These are phyloP conservation scores for Stegodyphus dumicola DNA, from an alignment of 1,140 invertebrate species.

Conservation along the genomic window DNA sequence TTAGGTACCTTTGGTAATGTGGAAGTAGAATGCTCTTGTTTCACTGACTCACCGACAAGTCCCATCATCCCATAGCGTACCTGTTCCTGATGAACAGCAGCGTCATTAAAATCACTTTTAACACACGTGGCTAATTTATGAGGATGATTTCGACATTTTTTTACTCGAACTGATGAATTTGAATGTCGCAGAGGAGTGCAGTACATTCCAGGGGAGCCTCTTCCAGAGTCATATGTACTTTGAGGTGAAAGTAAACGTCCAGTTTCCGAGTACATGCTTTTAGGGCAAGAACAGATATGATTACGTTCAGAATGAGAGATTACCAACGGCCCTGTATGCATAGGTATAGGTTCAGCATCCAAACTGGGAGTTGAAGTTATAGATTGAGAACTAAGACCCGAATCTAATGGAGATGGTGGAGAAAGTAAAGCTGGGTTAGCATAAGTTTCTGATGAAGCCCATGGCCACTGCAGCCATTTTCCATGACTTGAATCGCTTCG, in stretches of 20 bases:
- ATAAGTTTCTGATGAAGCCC: background rate
- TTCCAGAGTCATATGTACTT: constrained; percentile 6
- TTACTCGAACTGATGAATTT: background rate
- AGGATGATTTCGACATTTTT: background rate
- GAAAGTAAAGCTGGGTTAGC: background rate
- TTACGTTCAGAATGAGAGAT: background rate
- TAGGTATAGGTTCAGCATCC: constrained; percentile 7
- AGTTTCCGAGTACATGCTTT: background rate
- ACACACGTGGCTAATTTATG: background rate
- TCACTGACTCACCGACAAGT: constrained; percentile 23
- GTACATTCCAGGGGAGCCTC: constrained; percentile 4
- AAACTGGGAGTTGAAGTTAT: constrained; percentile 57
- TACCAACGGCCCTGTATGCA: background rate
- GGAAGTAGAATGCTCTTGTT: too few species aligned
- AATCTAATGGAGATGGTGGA: constrained; percentile 58
- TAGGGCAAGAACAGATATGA: constrained; percentile 19
- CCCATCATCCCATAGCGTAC: constrained; percentile 44
- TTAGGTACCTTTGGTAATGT: background rate
- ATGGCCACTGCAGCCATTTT: constrained; percentile 8
- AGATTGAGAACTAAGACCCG: constrained; percentile 60
- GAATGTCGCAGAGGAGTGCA: background rate
- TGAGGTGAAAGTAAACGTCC: background rate
- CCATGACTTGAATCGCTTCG: background rate
- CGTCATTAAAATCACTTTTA: background rate
- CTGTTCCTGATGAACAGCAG: background rate